Base-by-base conservation (phyloP, 2,797 vertebrate genomes). In the Eulemur mongoz region DNA sequence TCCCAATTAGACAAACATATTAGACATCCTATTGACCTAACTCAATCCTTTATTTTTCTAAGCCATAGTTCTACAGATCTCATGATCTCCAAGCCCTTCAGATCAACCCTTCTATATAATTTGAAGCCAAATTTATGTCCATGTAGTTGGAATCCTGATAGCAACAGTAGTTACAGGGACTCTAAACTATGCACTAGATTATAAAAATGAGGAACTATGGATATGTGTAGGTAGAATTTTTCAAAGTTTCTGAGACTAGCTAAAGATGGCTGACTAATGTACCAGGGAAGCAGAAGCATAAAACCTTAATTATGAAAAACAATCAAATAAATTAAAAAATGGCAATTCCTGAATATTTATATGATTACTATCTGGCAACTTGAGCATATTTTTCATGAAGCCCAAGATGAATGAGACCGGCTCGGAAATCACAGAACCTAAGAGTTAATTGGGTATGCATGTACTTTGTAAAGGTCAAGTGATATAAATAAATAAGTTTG, bases 291-390 rank as follows among this genome's bases (percentile, higher is more conserved):
- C 63, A 75, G 73, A 38, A 65, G 73, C n/a, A 65, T 57, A 27
- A 91, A 89, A 69, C 32, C 11, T 87, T 93, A 80, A 78, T 43
- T 89, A 90, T 14, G 40, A 93, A 92, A 40, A 79, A 57, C n/a
- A 79, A 57, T 80, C 14, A 80, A 52, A 61, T 75, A 78, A 83
- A 91, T 30, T 59, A 83, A 79, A 80, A 22, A 63, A n/a, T 10
- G 82, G 25, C 4, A 10, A 50, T 48, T 83, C 52, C 27, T 75
- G 18, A 73, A 40, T 57, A 72, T 75, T 59, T 73, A 35, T 70
- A 50, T 87, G 38, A 89, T 70, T 92, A 38, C 43, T 35, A 7
- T 70, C n/a, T 84, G 52, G 14, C n/a, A 78, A 35, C 50, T 30
- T 89, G 7, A 48, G 23, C 30, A 67, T 94, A 81, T 63, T 67